phyloP scores from a whole-genome alignment of 2,797 vertebrate genomes.

The Eulemur albifrons region DNA sequence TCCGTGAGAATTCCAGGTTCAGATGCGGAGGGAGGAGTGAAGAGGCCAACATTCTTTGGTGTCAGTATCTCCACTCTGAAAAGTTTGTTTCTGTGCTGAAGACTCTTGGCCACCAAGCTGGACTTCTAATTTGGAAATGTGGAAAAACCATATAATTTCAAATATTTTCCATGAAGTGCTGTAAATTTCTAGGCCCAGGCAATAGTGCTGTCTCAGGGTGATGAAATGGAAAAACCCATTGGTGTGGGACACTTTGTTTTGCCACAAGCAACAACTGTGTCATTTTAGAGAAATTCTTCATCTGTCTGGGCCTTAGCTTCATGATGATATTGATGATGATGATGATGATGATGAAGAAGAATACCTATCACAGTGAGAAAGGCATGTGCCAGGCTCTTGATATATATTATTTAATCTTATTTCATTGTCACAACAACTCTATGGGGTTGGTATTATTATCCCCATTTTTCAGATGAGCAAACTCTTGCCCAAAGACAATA shows the following conservation, averaged over 20 bases:
- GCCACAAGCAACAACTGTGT: background rate
- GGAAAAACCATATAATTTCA: constrained; percentile 60
- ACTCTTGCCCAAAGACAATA: background rate
- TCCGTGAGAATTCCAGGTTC: background rate
- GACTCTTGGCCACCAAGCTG: background rate
- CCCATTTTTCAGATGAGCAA: background rate
- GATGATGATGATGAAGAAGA: background rate
- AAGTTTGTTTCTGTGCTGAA: background rate
- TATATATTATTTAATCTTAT: background rate
- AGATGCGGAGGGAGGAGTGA: background rate
- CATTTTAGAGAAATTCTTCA: background rate
- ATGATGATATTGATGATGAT: background rate
- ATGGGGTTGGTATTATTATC: background rate
- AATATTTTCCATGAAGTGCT: constrained; percentile 53
- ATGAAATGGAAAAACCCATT: constrained; percentile 50
- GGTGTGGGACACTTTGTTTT: background rate
- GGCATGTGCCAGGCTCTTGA: background rate
- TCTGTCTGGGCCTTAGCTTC: background rate
- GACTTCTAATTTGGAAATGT: constrained; percentile 44
- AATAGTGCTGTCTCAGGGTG: background rate
- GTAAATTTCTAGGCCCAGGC: constrained; percentile 3
- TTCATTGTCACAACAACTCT: background rate
- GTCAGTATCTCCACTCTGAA: background rate
- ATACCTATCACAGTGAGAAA: background rate
- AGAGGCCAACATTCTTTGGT: background rate